Conservation (phyloP, 2,113 vertebrate genomes). For the Plestiodon gilberti region DNA sequence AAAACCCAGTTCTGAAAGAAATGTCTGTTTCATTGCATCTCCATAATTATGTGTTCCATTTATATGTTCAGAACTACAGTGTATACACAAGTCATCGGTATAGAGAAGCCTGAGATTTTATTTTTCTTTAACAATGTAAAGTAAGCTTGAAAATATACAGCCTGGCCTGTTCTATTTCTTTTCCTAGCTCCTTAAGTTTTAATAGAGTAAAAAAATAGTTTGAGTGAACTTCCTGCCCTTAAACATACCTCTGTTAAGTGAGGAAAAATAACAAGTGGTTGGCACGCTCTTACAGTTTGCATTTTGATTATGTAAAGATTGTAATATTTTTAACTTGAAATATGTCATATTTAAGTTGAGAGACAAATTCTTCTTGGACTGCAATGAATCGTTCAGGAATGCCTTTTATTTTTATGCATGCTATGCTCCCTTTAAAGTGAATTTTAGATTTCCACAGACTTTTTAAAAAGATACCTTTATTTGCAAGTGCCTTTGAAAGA, state of each 20-base stretch:
- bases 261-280: background rate
- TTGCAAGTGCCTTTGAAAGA: background rate
- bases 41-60: background rate
- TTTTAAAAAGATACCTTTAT: slow-evolving; percentile 8
- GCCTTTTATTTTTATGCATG: background rate
- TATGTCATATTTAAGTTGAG: background rate
- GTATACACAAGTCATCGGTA: background rate
- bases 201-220: background rate
- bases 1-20: background rate
- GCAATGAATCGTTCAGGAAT: background rate
- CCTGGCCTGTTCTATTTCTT: background rate
- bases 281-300: background rate
- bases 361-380: background rate
- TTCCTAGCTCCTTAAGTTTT: background rate
- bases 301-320: background rate
- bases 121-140: background rate
- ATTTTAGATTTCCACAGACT: background rate
- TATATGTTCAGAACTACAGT: background rate
- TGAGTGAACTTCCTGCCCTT: background rate
- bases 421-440: too few relatives aligned
- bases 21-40: background rate
- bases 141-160: background rate
- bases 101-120: background rate
- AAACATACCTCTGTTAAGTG: background rate
- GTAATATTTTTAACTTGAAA: background rate